Conservation (phyloP, 2,797 vertebrate genomes). For the Macrochelys suwanniensis region DNA sequence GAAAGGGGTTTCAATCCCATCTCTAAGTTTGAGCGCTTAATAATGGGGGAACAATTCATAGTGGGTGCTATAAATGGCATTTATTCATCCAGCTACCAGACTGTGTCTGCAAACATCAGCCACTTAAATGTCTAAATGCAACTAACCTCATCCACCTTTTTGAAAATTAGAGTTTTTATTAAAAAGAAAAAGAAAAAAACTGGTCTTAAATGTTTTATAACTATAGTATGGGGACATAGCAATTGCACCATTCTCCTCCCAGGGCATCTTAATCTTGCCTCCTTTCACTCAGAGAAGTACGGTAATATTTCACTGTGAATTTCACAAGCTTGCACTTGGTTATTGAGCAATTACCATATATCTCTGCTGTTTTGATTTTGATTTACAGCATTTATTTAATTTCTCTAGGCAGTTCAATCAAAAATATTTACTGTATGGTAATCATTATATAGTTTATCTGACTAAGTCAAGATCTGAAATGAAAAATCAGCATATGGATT, state of each 20-base stretch:
- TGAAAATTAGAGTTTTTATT: background rate
- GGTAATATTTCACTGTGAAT: background rate
- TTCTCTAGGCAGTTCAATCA: background rate
- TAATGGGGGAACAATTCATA: fast-evolving
- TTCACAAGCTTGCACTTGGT: too few relatives aligned
- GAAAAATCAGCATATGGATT: background rate
- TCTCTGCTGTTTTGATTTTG: background rate
- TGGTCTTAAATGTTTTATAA: background rate
- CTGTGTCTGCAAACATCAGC: background rate
- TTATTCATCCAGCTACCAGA: background rate
- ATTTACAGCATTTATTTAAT: background rate
- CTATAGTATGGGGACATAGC: background rate
- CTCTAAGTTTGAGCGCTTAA: background rate
- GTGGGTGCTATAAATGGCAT: too few relatives aligned
- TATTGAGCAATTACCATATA: background rate
- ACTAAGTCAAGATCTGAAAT: background rate
- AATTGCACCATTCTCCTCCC: fast-evolving
- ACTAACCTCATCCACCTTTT: background rate
- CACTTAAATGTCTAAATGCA: background rate
- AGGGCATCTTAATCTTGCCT: background rate
- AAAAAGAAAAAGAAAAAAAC: background rate
- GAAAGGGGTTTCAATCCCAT: background rate
- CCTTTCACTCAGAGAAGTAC: background rate
- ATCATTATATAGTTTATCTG: background rate
- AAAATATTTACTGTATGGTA: background rate